Conservation (phyloP, 1,140 invertebrate species). For the Rhysida immarginata region DNA sequence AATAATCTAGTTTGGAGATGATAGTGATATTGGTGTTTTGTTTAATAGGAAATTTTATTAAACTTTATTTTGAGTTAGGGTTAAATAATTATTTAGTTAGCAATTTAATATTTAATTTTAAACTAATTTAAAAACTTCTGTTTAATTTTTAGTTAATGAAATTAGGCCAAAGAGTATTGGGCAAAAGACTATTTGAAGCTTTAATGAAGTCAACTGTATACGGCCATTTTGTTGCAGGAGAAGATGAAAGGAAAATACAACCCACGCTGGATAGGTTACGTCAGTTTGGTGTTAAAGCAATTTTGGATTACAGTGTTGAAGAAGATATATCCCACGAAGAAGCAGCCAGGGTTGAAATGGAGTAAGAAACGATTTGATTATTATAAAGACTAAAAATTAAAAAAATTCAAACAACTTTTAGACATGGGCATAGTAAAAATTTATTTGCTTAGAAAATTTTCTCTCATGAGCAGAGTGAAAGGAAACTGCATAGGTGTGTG, state of each 20-base stretch:
- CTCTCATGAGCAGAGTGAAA: too few species aligned
- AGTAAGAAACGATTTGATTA: too few species aligned
- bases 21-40: not conserved
- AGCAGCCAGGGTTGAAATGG: slow-evolving; percentile 76
- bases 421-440: too few species aligned
- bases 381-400: too few species aligned
- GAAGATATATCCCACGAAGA: slow-evolving; percentile 85
- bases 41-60: slow-evolving; percentile 3
- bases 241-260: slow-evolving; percentile 71
- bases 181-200: slow-evolving; percentile 64
- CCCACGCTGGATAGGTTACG: slow-evolving; percentile 66
- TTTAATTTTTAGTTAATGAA: slow-evolving; percentile 62
- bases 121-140: too few species aligned
- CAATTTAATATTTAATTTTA: slow-evolving; percentile 29
- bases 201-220: slow-evolving; percentile 93
- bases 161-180: slow-evolving; percentile 57
- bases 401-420: too few species aligned
- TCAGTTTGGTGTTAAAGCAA: slow-evolving; percentile 94
- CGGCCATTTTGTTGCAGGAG: slow-evolving; percentile 95
- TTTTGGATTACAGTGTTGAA: slow-evolving; percentile 96
- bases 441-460: too few species aligned
- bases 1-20: too few species aligned
- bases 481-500: too few species aligned
- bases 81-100: slow-evolving; percentile 15
- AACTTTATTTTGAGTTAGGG: not conserved